Evolutionary conservation across 2,797 vertebrate genomes (phyloP), one percentile per base, ranked within the genome.

Genomic region (Gastrophryne carolinensis): DNA sequence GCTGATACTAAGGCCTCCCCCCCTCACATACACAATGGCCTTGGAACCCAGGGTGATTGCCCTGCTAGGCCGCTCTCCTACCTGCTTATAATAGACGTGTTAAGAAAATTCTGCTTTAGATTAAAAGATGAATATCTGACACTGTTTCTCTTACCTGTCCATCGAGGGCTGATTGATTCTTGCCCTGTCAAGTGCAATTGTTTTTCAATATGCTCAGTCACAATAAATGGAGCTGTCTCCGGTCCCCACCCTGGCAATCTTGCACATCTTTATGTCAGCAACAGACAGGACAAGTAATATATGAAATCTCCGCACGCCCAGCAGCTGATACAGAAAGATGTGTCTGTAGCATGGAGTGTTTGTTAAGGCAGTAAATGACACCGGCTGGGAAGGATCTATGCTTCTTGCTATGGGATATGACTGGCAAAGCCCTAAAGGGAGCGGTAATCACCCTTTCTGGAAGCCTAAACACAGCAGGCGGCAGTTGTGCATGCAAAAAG

Each of bases 191-290:
- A 29, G 41, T 72, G 60, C 58, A 78, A 78, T 78, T 78, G 67
- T 78, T 78, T 77, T 78, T 72, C 75, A 64, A 78, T 78, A 78
- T 65, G 60, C 68, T 78, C 75, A 72, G 65, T 72, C 75, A 78
- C 67, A 78, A 78, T 78, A 78, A 78, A 78, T 78, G 60, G 68
- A 72, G 75, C 68, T 78, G 75, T 72, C 74, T 62, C 39, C 58
- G 37, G 75, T 77, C 75, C 68, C 74, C 67, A 77, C 66, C 58
- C 60, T 77, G 66, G 64, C 75, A 78, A 72, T 72, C 75, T 69
- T 47, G 49, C 60, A 71, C 74, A 70, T 77, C 74, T 77, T 71
- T 56, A 62, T 77, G 74, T 71, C 60, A 64, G 67, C 63, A 37
- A n/a, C 8, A 50, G 74, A 77, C 74, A 72, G 69, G 75, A 58